Percentiles rank a stretch among this genome's conserved stretches.
phyloP scores from a whole-genome alignment of 2,113 vertebrate genomes.

The Proteles cristata region DNA sequence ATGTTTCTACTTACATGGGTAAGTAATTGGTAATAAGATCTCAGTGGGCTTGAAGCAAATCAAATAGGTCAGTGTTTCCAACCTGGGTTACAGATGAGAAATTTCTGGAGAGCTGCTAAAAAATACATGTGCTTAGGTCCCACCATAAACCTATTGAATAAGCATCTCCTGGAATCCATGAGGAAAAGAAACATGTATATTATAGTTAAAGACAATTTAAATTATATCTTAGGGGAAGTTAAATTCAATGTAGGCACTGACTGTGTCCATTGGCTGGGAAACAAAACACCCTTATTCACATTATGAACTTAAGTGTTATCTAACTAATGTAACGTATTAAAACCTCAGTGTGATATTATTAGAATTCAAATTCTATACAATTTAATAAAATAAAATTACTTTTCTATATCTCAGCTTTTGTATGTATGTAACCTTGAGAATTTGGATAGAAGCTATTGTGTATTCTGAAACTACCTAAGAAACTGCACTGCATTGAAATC shows the following conservation, averaged over 20 bases:
- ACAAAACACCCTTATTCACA: neutral
- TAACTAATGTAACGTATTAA: neutral
- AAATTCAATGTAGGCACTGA: neutral
- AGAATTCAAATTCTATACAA: neutral
- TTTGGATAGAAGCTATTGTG: neutral
- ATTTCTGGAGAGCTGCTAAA: neutral
- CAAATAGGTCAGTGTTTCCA: constrained; percentile 6
- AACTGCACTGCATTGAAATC: neutral
- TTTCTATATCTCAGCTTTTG: neutral
- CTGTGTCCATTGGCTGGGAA: neutral
- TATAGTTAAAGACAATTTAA: neutral
- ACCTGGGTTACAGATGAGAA: neutral
- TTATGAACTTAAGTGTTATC: neutral
- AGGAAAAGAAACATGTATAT: neutral
- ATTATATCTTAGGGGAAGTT: neutral
- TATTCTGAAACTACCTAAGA: neutral
- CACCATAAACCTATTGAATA: neutral
- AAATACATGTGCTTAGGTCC: neutral
- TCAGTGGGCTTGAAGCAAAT: neutral
- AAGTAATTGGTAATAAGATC: neutral
- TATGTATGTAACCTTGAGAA: neutral
- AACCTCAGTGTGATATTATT: neutral
- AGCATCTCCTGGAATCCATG: neutral
- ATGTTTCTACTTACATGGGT: neutral
- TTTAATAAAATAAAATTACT: neutral